Conservation (phyloP, 2,113 vertebrate species). For the Saimiri boliviensis region DNA sequence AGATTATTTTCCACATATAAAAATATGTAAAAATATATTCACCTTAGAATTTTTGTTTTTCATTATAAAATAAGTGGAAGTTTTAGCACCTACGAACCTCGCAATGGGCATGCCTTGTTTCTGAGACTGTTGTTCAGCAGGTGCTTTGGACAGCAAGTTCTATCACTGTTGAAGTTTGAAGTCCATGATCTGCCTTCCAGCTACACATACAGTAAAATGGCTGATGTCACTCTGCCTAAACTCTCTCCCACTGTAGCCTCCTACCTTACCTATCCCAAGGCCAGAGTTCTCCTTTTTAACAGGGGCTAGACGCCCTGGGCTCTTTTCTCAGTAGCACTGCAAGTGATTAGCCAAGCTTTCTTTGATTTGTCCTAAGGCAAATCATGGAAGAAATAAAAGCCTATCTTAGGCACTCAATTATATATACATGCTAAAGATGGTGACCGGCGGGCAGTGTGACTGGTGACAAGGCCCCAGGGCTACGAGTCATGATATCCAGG, state of each 20-base stretch:
- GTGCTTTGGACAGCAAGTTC: not conserved
- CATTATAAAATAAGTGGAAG: not conserved
- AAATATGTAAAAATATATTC: not conserved
- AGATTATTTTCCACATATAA: not conserved
- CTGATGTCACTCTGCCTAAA: not conserved
- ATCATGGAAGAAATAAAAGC: conserved; percentile 23
- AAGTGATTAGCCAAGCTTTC: not conserved
- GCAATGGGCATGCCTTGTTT: not conserved
- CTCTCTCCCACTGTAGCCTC: not conserved
- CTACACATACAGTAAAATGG: not conserved
- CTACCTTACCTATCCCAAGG: not conserved
- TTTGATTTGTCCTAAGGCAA: conserved; percentile 5
- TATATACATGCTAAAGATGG: not conserved
- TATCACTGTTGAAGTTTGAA: not conserved
- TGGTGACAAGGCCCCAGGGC: not conserved
- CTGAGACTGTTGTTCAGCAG: not conserved
- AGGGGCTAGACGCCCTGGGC: not conserved
- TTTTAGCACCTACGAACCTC: not conserved
- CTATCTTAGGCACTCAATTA: not conserved
- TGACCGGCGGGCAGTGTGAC: not conserved
- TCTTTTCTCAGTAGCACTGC: not conserved
- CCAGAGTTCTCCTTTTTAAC: not conserved
- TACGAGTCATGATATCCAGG: not conserved
- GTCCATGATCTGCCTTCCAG: not conserved
- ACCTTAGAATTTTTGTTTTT: not conserved